These are phyloP conservation scores for Heliconius nattereri DNA, from an alignment of 1,140 invertebrate genomes.

Conservation along the genomic window DNA sequence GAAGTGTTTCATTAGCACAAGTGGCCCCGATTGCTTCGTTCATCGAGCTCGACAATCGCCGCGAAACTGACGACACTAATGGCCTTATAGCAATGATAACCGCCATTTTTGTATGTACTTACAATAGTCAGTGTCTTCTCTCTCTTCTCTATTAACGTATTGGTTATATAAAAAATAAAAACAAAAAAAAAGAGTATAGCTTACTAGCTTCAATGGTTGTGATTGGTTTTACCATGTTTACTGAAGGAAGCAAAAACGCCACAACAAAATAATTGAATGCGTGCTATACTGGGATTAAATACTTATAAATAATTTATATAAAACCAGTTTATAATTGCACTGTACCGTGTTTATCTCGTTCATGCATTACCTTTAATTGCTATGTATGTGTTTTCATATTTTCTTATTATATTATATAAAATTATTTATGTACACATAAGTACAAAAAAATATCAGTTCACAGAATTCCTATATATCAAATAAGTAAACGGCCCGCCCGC, in stretches of 20 bases:
- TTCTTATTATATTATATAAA: slow-evolving; percentile 32
- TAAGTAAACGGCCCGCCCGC: too few relatives aligned
- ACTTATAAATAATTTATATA: slow-evolving; percentile 40
- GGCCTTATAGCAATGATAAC: background rate
- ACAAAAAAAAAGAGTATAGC: too few relatives aligned
- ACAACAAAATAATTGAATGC: slow-evolving; percentile 28
- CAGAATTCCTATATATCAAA: background rate
- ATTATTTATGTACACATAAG: slow-evolving; percentile 6
- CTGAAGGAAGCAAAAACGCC: slow-evolving; percentile 25
- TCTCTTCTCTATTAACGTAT: too few relatives aligned
- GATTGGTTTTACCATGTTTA: background rate
- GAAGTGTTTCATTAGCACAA: slow-evolving; percentile 81
- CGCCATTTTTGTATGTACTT: background rate
- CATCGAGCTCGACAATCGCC: slow-evolving; percentile 60
- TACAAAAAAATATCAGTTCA: background rate
- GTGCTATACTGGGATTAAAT: slow-evolving; percentile 39
- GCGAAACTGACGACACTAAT: slow-evolving; percentile 42
- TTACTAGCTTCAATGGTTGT: background rate
- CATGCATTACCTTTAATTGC: slow-evolving; percentile 38
- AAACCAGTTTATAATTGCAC: slow-evolving; percentile 39
- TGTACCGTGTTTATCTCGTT: slow-evolving; percentile 37
- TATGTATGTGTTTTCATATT: slow-evolving; percentile 36
- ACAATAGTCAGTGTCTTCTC: background rate
- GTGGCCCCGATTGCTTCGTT: slow-evolving; percentile 80
- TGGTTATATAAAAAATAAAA: too few relatives aligned